phyloP scores from a whole-genome alignment of 2,888 invertebrate species.

The Dione vanillae region DNA sequence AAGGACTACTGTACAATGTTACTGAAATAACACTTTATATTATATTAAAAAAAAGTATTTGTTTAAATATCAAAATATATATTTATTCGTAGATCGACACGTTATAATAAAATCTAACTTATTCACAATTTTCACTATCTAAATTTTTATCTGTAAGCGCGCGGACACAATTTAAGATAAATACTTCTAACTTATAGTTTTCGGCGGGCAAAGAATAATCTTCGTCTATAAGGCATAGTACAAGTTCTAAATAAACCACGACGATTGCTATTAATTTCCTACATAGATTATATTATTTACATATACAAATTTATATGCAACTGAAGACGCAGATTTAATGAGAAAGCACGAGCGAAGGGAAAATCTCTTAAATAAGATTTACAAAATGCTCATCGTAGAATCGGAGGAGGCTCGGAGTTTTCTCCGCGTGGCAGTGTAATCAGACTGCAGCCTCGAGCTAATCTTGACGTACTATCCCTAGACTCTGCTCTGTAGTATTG shows the following conservation, averaged over 20 bases:
- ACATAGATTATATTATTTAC: not conserved
- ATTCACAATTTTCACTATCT: too few species aligned
- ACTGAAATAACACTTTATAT: too few species aligned
- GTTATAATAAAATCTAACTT: too few species aligned
- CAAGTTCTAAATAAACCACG: not conserved
- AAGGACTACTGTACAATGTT: constrained; percentile 67
- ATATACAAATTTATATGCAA: constrained; percentile 36
- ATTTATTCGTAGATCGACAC: too few species aligned
- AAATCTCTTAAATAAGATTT: constrained; percentile 50
- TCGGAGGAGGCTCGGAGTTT: constrained; percentile 64
- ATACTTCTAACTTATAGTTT: not conserved
- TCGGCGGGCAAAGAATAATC: not conserved
- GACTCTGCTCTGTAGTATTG: constrained; percentile 67
- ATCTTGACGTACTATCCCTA: constrained; percentile 75
- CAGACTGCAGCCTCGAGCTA: constrained; percentile 77
- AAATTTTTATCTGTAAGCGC: too few species aligned
- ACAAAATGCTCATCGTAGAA: constrained; percentile 65
- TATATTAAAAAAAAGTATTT: too few species aligned
- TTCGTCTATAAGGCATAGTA: not conserved
- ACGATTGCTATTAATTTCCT: not conserved
- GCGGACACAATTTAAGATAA: not conserved
- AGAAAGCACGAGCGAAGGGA: constrained; percentile 33
- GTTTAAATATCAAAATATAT: too few species aligned
- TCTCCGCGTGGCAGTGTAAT: constrained; percentile 73
- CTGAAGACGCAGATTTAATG: constrained; percentile 39